Conservation (phyloP, 1,140 invertebrate species). For the Chelonus insularis region DNA sequence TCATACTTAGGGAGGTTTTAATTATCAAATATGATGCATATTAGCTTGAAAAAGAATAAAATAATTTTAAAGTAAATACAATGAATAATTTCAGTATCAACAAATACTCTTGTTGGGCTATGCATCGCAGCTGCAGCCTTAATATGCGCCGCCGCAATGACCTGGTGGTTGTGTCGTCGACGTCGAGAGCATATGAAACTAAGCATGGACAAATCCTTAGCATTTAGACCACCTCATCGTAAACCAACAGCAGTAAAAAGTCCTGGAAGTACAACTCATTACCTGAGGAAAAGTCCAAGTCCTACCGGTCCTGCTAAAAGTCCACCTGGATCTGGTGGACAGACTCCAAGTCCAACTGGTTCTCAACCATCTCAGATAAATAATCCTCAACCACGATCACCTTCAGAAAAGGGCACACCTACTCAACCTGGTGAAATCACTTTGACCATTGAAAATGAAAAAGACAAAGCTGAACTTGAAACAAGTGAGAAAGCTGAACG, state of each 20-base stretch:
- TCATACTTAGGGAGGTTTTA: too few relatives aligned
- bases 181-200: constrained; percentile 57
- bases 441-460: constrained; percentile 54
- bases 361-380: constrained; percentile 38
- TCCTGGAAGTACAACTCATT: constrained; percentile 71
- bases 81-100: constrained; percentile 62
- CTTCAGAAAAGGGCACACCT: constrained; percentile 40
- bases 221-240: constrained; percentile 64
- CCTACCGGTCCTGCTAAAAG: constrained; percentile 71
- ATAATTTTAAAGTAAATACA: not conserved
- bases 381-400: constrained; percentile 39
- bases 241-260: constrained; percentile 70
- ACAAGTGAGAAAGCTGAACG: constrained; percentile 64
- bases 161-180: constrained; percentile 65
- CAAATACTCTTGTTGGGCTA: constrained; percentile 66
- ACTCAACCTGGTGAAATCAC: constrained; percentile 43
- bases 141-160: constrained; percentile 63
- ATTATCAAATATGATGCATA: too few relatives aligned
- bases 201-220: constrained; percentile 63
- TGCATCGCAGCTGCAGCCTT: constrained; percentile 65
- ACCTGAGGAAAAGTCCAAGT: constrained; percentile 86
- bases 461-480: constrained; percentile 66
- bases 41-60: too few relatives aligned
- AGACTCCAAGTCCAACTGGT: constrained; percentile 53
- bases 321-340: constrained; percentile 55